Evolutionary conservation across 1,140 invertebrate genomes (phyloP), one percentile per base, ranked within the genome.

Genomic region (Hesperophylax magnus): DNA sequence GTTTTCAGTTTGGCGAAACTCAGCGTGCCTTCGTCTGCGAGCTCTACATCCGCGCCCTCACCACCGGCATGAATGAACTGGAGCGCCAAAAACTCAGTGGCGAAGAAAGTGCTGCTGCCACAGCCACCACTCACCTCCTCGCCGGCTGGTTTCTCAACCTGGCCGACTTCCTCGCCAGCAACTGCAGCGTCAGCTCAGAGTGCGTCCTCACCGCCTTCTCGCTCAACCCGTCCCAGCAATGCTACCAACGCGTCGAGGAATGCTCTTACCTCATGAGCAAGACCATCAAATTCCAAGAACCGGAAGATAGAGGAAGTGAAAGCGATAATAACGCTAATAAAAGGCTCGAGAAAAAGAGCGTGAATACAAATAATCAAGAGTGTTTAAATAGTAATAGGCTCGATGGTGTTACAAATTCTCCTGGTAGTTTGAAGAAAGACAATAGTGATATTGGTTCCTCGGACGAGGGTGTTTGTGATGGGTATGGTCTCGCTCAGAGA

Each of bases 1-100:
- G 85, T 81, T 92, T 91, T 63, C 88, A 94, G 93, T 93, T 92
- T 86, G 92, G 90, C 65, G 87, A 90, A 5, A 89, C 87, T 47
- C 90, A 94, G 86, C 92, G 92, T 83, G 89, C 93, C 17, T 91
- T 95, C 76, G 91, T 93, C 9, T 94, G 95, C 69, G 94, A 95
- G 85, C 85, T 95, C 20, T 95, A 94, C 85, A 93, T 95, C 24
- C 90, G 93, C 77, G 94, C 93, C 0, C 90, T 95, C 72, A 94
- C 93, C 5, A 92, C 92, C 7, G 94, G 95, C 84, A 93, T 95
- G 92, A 96, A 95, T 84, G 93, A 94, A 85, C 85, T 95, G 84
- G 94, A 95, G 85, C 91, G 90, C 79, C 92, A 93, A 53, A 95
- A 95, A 86, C 78, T 89, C 53, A 83, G 88, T 86, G 86, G 86